phyloP scores from a whole-genome alignment of 2,113 vertebrate genomes.

The Grammomys dolichurus region DNA sequence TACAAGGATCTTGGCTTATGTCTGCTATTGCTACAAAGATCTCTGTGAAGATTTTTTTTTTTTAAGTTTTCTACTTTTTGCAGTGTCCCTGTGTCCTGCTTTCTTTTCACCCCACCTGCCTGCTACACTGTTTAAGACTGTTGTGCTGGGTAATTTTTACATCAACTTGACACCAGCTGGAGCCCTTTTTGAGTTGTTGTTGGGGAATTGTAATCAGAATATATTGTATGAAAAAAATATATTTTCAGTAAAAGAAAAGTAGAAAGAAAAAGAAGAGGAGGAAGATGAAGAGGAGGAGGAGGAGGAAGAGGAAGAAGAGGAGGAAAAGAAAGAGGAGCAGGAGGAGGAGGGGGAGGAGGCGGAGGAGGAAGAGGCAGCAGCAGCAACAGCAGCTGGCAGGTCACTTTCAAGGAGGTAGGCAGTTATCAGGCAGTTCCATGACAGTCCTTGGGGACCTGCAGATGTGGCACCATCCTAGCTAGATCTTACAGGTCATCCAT shows the following conservation, averaged over 20 bases:
- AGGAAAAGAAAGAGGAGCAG: too few species aligned
- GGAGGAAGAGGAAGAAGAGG: neutral
- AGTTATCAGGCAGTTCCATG: neutral
- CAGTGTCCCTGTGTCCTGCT: neutral
- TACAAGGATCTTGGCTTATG: neutral
- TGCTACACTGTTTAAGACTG: neutral
- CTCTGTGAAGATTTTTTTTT: neutral
- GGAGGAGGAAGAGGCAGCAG: too few species aligned
- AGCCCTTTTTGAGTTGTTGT: neutral
- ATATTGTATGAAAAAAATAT: neutral
- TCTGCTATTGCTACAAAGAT: neutral
- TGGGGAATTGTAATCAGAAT: neutral
- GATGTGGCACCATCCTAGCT: too few species aligned
- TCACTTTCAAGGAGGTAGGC: neutral
- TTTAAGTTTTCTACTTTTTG: conserved; percentile 39
- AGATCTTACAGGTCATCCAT: neutral
- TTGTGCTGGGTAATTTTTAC: neutral
- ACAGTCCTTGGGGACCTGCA: neutral
- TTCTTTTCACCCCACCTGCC: neutral
- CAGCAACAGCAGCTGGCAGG: neutral
- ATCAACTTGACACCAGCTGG: neutral
- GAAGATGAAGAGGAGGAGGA: too few species aligned
- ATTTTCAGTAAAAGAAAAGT: neutral
- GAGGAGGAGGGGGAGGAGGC: too few species aligned
- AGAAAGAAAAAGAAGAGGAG: neutral